Evolutionary conservation across 2,113 vertebrate species (phyloP).

Genomic region (Callionymus lyra): DNA sequence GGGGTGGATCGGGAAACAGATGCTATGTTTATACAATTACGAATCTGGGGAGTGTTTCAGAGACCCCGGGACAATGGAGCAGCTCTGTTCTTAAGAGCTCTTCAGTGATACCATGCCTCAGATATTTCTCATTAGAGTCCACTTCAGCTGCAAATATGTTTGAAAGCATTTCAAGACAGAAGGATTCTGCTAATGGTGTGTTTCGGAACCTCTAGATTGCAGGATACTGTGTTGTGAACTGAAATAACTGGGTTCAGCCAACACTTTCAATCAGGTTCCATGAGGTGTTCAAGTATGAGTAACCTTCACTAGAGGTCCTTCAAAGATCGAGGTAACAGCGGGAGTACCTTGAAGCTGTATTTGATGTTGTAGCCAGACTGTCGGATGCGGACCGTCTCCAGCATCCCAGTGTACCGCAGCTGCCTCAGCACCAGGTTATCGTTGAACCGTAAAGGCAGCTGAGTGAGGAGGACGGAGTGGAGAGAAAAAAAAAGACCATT

Average conservation of each 20-base stretch:
- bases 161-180: constrained; percentile 21
- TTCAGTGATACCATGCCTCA: constrained; percentile 46
- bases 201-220: not conserved
- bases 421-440: constrained; percentile 90
- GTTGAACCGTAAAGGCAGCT: constrained; percentile 87
- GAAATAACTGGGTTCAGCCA: too few species aligned
- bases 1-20: constrained; percentile 53
- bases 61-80: constrained; percentile 48
- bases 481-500: not conserved
- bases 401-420: constrained; percentile 95
- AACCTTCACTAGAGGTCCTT: too few species aligned
- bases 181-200: too few species aligned
- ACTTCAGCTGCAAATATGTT: constrained; percentile 24
- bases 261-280: too few species aligned
- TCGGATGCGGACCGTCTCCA: constrained; percentile 93
- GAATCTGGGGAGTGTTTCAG: constrained; percentile 38
- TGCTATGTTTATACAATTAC: constrained; percentile 70
- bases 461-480: not conserved
- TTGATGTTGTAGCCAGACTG: constrained; percentile 96
- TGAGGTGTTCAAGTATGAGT: too few species aligned
- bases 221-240: not conserved
- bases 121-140: constrained; percentile 57
- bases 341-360: constrained; percentile 93
- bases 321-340: too few species aligned
- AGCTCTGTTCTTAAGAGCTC: constrained; percentile 52